Evolutionary conservation across 2,113 vertebrate genomes (phyloP).

Genomic region (Cranoglanis bouderius): DNA sequence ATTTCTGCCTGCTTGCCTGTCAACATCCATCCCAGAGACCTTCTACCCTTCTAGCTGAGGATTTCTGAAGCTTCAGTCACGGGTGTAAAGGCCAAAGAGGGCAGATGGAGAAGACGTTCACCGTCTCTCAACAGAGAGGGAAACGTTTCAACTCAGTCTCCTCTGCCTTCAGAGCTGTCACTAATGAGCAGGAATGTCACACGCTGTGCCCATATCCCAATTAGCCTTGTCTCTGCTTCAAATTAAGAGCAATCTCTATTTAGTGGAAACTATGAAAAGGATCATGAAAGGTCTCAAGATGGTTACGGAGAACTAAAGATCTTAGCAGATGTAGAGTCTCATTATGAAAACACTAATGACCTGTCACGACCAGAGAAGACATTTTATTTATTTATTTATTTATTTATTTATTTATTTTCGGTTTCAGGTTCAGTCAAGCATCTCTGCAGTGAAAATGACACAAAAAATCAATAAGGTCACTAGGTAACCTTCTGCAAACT

Average conservation of each 20-base stretch:
- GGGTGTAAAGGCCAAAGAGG: constrained; percentile 9
- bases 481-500: background rate
- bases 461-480: constrained; percentile 23
- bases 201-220: constrained; percentile 54
- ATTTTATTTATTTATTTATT: background rate
- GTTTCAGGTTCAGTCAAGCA: background rate
- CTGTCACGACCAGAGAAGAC: constrained; percentile 1
- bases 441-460: background rate
- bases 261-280: constrained; percentile 36
- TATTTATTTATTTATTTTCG: background rate
- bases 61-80: constrained; percentile 37
- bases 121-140: constrained; percentile 17
- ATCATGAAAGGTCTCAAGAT: constrained; percentile 22
- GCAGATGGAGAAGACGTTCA: background rate
- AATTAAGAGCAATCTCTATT: constrained; percentile 40
- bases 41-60: constrained; percentile 34
- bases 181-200: constrained; percentile 54
- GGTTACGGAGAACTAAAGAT: constrained; percentile 1
- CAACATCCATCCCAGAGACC: constrained; percentile 27
- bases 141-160: constrained; percentile 12
- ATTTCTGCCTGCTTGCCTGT: constrained; percentile 25
- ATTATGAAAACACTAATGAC: constrained; percentile 41
- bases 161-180: constrained; percentile 47
- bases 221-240: constrained; percentile 47
- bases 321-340: constrained; percentile 5